Conservation (phyloP, 2,797 vertebrate genomes). For the Mus caroli region DNA sequence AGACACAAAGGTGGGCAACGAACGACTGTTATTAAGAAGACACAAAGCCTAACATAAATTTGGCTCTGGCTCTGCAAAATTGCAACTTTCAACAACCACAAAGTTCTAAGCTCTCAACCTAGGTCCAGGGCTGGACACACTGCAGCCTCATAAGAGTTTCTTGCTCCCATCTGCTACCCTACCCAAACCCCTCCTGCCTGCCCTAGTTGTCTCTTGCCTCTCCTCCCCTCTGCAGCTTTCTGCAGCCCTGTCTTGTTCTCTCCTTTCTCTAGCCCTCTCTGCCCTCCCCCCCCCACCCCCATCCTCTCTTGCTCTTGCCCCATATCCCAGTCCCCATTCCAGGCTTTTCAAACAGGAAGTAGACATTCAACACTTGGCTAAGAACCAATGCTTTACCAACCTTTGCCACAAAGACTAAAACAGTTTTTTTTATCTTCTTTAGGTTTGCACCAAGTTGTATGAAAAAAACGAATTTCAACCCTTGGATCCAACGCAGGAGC, state of each 20-base stretch:
- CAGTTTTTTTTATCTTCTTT: neutral
- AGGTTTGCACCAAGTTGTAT: constrained; percentile 60
- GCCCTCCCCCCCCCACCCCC: neutral
- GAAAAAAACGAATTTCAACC: constrained; percentile 61
- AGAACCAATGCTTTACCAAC: neutral
- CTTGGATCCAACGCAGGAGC: constrained; percentile 47
- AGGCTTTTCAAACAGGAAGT: neutral
- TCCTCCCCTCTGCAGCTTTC: neutral
- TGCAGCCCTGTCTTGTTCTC: neutral
- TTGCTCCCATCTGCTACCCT: neutral
- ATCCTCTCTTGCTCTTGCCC: neutral
- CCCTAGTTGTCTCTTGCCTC: neutral
- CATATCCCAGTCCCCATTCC: neutral
- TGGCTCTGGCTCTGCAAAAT: neutral
- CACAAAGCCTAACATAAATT: neutral
- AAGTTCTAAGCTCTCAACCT: neutral
- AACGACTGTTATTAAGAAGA: neutral
- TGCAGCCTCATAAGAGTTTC: neutral
- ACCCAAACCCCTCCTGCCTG: neutral
- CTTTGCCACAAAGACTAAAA: constrained; percentile 28
- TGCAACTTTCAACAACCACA: neutral
- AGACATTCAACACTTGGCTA: neutral
- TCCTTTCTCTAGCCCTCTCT: neutral
- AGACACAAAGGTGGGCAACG: neutral
- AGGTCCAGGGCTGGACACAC: too few species aligned